Evolutionary conservation across 2,888 invertebrate species (phyloP), one percentile per base, ranked within the genome.

Genomic region (Tenthredo scrophulariae): DNA sequence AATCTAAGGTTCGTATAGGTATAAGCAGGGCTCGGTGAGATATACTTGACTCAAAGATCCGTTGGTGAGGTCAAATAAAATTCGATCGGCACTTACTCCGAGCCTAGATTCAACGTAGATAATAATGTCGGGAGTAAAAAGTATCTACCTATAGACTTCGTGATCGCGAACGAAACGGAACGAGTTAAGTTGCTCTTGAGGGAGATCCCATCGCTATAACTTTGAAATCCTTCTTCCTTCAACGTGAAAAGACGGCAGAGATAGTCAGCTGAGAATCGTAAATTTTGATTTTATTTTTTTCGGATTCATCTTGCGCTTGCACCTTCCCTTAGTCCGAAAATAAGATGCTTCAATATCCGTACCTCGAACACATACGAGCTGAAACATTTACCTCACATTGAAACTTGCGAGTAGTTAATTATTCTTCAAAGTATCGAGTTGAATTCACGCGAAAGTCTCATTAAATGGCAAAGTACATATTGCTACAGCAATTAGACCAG

Each of bases 181-280:
- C 58, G 37, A 80, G 80, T 80, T 62, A 62, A 80, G 80, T 80
- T 62, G 62, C 80, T 80, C 80, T 62, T 62, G 50, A 62, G 80
- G 58, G 80, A 80, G 80, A 80, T 80, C 80, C 22, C 37, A 80
- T 80, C 80, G 80, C 80, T 80, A 62, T 80, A 62, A 80, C 58
- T 80, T 58, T 40, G 80, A 80, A 40, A 80, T 80, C 40, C 80
- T 62, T 54, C 40, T 22, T 40, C 62, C 58, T 37, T 37, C 33
- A 33, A 77, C 77, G 77, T 29, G 80, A 77, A 77, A 33, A 50
- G 40, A 50, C 40, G 80, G 40, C 13, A 13, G 40, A 58, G 80
- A 80, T 77, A 50, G 50, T 29, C 54, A 15, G 26, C 22, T 10
- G 40, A 15, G 80, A 62, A 62, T 58, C 80, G 80, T 80, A 80